Evolutionary conservation across 2,888 invertebrate species (phyloP).

Genomic region (Xylocampa areola): DNA sequence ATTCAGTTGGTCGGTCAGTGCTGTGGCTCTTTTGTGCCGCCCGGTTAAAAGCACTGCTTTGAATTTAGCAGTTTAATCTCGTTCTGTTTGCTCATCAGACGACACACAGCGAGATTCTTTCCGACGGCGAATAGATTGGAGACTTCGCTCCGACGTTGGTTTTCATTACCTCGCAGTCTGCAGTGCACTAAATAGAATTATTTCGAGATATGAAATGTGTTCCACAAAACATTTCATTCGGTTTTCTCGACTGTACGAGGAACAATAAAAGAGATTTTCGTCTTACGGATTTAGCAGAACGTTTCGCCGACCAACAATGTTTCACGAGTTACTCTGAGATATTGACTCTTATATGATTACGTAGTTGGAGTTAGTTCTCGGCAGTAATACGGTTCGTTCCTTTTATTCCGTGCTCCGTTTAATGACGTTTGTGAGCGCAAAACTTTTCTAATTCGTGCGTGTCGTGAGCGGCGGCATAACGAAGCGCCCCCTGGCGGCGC

Average conservation of each 20-base stretch:
- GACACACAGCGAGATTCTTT: conserved; percentile 18
- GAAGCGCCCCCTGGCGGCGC: conserved; percentile 1
- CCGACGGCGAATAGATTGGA: conserved; percentile 1
- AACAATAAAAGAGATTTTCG: conserved; percentile 12
- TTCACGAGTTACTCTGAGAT: neutral
- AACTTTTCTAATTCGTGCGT: conserved; percentile 13
- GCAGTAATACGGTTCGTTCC: neutral
- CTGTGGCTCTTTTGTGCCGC: conserved; percentile 34
- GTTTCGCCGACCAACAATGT: conserved; percentile 3
- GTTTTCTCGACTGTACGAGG: neutral
- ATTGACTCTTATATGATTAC: conserved; percentile 8
- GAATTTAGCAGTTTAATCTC: conserved; percentile 39
- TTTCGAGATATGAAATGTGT: conserved; percentile 14
- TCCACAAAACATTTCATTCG: conserved; percentile 4
- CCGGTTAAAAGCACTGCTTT: conserved; percentile 30
- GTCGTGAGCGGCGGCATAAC: neutral
- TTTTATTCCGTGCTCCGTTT: conserved; percentile 10
- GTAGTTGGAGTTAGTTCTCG: neutral
- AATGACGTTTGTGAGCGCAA: conserved; percentile 15
- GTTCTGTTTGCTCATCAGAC: conserved; percentile 29
- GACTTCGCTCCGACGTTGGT: conserved; percentile 3
- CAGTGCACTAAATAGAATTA: conserved; percentile 22
- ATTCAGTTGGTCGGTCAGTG: conserved; percentile 35
- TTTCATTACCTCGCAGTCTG: conserved; percentile 14
- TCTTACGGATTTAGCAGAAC: conserved; percentile 8